Evolutionary conservation across 2,797 vertebrate species (phyloP), one percentile per base, ranked within the genome.

Genomic region (Picus viridis): DNA sequence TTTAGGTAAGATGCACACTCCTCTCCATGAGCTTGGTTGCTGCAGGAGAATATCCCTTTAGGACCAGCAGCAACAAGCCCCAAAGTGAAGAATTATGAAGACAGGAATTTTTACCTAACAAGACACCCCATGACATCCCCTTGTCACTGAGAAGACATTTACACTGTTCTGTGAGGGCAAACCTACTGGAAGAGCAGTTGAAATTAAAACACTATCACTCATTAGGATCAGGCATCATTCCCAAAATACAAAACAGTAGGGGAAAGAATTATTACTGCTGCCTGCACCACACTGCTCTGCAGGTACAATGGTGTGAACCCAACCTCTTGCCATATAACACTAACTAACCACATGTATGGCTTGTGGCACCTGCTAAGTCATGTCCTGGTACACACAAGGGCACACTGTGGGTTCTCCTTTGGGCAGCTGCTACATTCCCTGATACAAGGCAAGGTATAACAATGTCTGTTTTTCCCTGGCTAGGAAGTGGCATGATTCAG

Each of bases 11-110:
- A n/a, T 4, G 6, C 26, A 27, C 2, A 1, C 47, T 77, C 13
- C n/a, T 75, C 8, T 30, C 58, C 17, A 53, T 7, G 49, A 70
- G 23, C 26, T 26, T 24, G 6, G 23, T 8, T 3, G 1, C 47
- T 51, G 23, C 0, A 0, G 45, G 7, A 68, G 12, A 75, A 20
- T 30, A 57, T 43, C 43, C 36, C 47, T 56, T 0, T 0, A 56
- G n/a, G 17, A 83, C 45, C 29, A 43, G 36, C 39, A 68, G 16
- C 10, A 62, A 32, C 10, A 5, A 70, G 6, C 34, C 20, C 4
- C 39, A 65, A 12, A 76, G 32, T 1, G 1, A 54, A 2, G 30
- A 8, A 2, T 5, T 9, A 2, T 2, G 12, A 76, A 34, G 9
- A 6, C 39, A 80, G 27, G 22, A 61, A 64, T n/a, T 5, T 85